Evolutionary conservation across 2,113 vertebrate species (phyloP).

Genomic region (Dipodomys merriami): DNA sequence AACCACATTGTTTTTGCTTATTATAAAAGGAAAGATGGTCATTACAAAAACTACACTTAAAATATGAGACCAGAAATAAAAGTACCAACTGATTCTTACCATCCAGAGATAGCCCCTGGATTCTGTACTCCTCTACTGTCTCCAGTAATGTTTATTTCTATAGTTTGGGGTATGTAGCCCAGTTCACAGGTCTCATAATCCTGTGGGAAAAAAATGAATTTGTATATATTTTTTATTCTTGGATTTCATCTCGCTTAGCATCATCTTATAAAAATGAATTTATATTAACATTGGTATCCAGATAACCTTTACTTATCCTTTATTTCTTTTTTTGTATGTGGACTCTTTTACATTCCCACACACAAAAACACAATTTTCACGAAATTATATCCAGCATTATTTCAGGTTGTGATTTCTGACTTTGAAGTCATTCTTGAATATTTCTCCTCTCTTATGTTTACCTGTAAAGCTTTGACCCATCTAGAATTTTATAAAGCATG

Average conservation of each 20-base stretch:
- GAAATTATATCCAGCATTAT: not conserved
- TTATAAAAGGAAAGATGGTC: conserved; percentile 9
- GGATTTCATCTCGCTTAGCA: too few species aligned
- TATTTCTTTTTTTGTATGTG: not conserved
- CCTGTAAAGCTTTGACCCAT: not conserved
- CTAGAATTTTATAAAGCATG: conserved; percentile 22
- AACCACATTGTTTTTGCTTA: conserved; percentile 37
- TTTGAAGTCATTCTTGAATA: conserved; percentile 17
- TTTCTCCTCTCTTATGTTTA: not conserved
- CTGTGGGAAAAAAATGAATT: conserved; percentile 32
- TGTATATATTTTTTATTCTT: not conserved
- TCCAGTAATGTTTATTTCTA: not conserved
- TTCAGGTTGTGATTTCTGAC: conserved; percentile 12
- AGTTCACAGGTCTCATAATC: not conserved
- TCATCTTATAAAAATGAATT: conserved; percentile 17
- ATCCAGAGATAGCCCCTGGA: not conserved
- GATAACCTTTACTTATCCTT: not conserved
- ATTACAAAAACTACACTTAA: not conserved
- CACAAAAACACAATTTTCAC: not conserved
- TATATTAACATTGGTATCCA: conserved; percentile 1
- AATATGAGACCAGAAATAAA: not conserved
- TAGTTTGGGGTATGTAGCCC: not conserved
- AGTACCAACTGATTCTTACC: not conserved
- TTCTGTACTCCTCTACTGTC: not conserved
- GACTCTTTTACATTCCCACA: not conserved